A percentile compares a stretch with the other conserved stretches of the same genome.
phyloP scores from a whole-genome alignment of 2,888 invertebrate species.

The Callyntrura sp. region DNA sequence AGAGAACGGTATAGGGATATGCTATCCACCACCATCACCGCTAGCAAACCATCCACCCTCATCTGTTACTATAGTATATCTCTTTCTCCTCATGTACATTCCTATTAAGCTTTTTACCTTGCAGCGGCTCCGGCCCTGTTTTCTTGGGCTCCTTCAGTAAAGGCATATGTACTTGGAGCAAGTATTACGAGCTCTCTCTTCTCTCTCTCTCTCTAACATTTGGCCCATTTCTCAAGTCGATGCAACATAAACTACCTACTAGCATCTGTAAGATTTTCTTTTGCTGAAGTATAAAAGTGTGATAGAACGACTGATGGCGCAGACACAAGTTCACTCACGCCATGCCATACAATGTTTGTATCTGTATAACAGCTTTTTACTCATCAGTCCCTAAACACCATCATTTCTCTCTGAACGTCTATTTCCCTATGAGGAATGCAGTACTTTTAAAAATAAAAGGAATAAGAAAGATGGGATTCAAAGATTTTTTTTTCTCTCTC shows the following conservation, averaged over 20 bases:
- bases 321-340: background rate
- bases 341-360: background rate
- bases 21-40: background rate
- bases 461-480: constrained; percentile 57
- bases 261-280: constrained; percentile 48
- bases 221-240: constrained; percentile 81
- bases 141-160: no score
- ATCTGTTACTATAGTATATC: background rate
- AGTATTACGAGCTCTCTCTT: background rate
- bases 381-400: background rate
- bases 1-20: background rate
- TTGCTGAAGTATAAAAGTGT: constrained; percentile 63
- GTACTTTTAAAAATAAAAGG: background rate
- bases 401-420: background rate
- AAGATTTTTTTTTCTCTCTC: constrained; percentile 28
- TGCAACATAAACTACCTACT: constrained; percentile 63
- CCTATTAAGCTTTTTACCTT: background rate
- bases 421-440: constrained; percentile 23
- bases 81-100: background rate
- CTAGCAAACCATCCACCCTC: constrained; percentile 17
- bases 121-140: background rate
- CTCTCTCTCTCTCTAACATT: constrained; percentile 78
- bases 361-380: background rate
- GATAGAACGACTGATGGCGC: background rate
- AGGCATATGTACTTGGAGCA: no score